These are phyloP conservation scores for Zingel zingel DNA, from an alignment of 2,113 vertebrate species.

Conservation along the genomic window DNA sequence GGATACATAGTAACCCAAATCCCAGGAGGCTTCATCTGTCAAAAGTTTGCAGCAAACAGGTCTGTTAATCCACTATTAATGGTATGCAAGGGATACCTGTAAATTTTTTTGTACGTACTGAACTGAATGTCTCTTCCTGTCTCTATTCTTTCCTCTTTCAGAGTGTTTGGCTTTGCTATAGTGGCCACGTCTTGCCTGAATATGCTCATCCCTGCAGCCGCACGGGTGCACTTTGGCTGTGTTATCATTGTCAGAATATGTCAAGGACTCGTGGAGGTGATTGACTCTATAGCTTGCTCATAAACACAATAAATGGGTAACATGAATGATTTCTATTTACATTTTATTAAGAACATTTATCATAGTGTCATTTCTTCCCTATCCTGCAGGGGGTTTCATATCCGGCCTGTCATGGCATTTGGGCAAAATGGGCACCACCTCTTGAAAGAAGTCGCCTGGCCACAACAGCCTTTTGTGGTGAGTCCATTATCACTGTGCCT, in stretches of 20 bases:
- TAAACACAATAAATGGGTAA: background rate
- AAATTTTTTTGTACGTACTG: background rate
- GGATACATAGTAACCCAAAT: conserved; percentile 97
- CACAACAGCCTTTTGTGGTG: conserved; percentile 90
- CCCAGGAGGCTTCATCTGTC: conserved; percentile 93
- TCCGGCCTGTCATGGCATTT: conserved; percentile 94
- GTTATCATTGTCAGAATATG: conserved; percentile 92
- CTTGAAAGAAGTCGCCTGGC: conserved; percentile 89
- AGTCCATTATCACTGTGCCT: conserved; percentile 23
- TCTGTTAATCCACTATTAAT: conserved; percentile 48
- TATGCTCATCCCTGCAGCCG: conserved; percentile 92
- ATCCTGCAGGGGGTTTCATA: conserved; percentile 91
- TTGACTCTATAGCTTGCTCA: background rate
- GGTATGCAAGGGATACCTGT: background rate
- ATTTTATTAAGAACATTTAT: background rate
- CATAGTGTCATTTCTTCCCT: background rate
- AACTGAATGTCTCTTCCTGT: background rate
- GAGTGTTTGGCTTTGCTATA: conserved; percentile 94
- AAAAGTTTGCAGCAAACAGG: conserved; percentile 96
- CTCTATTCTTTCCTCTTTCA: conserved; percentile 55
- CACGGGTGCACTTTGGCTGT: conserved; percentile 89
- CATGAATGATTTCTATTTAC: background rate
- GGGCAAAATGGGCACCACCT: conserved; percentile 91
- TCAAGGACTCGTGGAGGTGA: conserved; percentile 94
- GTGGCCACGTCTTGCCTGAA: conserved; percentile 92